Evolutionary conservation across 64 coral and sea anemone genomes (phyloP).

Genomic region (Porites australiensis): DNA sequence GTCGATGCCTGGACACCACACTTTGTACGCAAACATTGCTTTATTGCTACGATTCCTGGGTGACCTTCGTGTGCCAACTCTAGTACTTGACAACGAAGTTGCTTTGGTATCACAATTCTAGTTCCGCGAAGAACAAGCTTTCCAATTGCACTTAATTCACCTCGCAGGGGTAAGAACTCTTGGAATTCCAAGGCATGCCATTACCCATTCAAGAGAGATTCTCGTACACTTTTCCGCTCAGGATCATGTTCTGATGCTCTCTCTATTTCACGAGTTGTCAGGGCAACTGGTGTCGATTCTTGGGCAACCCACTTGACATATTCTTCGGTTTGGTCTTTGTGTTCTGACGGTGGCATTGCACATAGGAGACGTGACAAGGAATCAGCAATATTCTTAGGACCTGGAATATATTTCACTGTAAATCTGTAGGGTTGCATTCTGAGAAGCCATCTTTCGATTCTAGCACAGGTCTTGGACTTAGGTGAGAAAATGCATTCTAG

Average conservation of each 20-base stretch:
- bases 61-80: slow-evolving; percentile 57
- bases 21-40: slow-evolving; percentile 6
- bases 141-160: slow-evolving; percentile 11
- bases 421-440: slow-evolving; percentile 56
- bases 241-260: slow-evolving; percentile 18
- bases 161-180: not conserved
- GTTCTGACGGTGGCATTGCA: not conserved
- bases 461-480: slow-evolving; percentile 56
- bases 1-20: no score
- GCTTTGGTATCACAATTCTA: not conserved
- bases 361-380: no score
- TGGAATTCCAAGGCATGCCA: slow-evolving; percentile 7
- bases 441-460: slow-evolving; percentile 51
- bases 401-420: slow-evolving; percentile 13
- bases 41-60: slow-evolving; percentile 24
- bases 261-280: slow-evolving; percentile 44
- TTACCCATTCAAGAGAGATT: no score
- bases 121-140: not conserved
- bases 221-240: slow-evolving; percentile 30
- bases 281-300: not conserved
- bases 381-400: not conserved
- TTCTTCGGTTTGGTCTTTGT: not conserved
- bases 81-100: slow-evolving; percentile 10
- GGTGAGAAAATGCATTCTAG: slow-evolving; percentile 57
- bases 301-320: not conserved